Evolutionary conservation across 1,140 invertebrate genomes (phyloP), one percentile per base, ranked within the genome.

Genomic region (Drosophila asahinai): DNA sequence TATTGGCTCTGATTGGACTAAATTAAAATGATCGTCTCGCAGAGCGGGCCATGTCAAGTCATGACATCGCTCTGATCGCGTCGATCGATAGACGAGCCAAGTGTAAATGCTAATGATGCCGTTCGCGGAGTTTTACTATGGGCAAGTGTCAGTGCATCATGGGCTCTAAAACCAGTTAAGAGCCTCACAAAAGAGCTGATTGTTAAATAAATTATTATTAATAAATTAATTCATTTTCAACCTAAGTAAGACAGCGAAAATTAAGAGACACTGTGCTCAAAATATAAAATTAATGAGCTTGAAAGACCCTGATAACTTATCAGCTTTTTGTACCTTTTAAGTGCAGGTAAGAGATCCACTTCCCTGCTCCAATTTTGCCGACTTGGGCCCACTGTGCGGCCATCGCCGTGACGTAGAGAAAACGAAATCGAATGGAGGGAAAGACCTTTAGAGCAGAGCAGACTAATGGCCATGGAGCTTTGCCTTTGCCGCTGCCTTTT

Each of bases 1-100:
- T 90, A 89, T 89, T 89, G 82, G 72, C 67, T 74, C 68, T 91
- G 82, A 91, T 90, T 90, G 82, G 65, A 86, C 68, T 72, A 80
- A 86, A 86, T 90, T 91, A 91, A 82, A 86, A 79, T 55, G 66
- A 70, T 78, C 73, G 64, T 33, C 48, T 40, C 42, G 15, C 40
- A 25, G 55, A 47, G 47, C 36, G 60, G 62, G 27, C 55, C 54
- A 55, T 47, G 64, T 59, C 73, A 19, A 76, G 74, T 47, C 52
- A 9, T 36, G 11, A 33, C 52, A 55, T 12, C 42, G 19, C 27
- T 45, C 42, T 12, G 76, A 79, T 65, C 76, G 67, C 55, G 43
- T 72, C 66, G 74, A 80, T 80, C 68, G 77, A 73, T 74, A 66
- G 45, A 11, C 17, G 25, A 33, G 63, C 51, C 58, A 62, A 66